phyloP scores from a whole-genome alignment of 2,113 vertebrate genomes.

The Pampusana beccarii region DNA sequence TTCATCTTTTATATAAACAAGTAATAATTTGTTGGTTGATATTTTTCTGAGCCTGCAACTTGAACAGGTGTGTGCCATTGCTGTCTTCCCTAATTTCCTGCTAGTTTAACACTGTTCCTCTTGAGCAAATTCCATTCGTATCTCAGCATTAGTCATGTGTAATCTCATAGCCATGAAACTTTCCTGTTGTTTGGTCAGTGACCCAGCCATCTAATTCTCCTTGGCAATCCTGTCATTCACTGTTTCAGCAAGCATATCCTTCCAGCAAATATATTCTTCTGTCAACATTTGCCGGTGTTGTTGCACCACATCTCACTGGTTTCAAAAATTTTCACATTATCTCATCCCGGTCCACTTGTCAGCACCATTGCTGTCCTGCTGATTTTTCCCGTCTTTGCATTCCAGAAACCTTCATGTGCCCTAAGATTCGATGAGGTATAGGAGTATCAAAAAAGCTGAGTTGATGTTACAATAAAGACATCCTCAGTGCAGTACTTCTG shows the following conservation, averaged over 20 bases:
- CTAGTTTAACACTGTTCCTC: constrained; percentile 4
- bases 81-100: constrained; percentile 1
- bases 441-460: background rate
- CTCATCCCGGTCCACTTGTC: background rate
- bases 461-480: background rate
- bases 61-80: constrained; percentile 9
- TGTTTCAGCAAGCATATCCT: background rate
- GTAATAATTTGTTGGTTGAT: background rate
- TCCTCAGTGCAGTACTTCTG: background rate
- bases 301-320: background rate
- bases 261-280: background rate
- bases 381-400: background rate
- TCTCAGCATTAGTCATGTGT: background rate
- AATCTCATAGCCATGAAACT: background rate
- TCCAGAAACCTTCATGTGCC: background rate
- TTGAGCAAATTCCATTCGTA: background rate
- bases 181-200: constrained; percentile 5
- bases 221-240: constrained; percentile 3
- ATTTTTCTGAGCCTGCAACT: constrained; percentile 24
- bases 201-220: background rate
- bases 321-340: background rate
- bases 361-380: background rate
- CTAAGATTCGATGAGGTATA: fast-evolving
- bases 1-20: background rate
- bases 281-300: background rate